phyloP scores from a whole-genome alignment of 2,797 vertebrate genomes.

The Alcedo atthis region DNA sequence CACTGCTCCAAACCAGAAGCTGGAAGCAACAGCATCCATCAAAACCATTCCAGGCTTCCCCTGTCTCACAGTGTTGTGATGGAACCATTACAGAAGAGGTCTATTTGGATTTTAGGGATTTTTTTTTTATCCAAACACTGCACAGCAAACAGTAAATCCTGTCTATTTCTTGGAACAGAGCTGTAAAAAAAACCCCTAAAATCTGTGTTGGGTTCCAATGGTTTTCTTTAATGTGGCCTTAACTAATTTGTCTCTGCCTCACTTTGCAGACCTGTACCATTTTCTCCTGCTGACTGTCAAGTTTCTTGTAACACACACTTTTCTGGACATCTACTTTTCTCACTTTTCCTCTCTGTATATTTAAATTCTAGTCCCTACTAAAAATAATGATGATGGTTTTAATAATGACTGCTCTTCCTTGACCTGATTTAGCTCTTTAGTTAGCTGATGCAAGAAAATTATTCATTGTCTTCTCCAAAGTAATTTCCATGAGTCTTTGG shows the following conservation, averaged over 20 bases:
- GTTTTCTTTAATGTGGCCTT: not conserved
- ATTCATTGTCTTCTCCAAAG: conserved; percentile 30
- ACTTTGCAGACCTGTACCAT: not conserved
- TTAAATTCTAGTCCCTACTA: not conserved
- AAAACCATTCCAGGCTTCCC: not conserved
- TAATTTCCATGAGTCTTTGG: conserved; percentile 4
- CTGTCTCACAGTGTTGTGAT: not conserved
- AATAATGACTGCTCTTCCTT: conserved; percentile 20
- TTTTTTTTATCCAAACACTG: not conserved
- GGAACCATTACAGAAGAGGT: not conserved
- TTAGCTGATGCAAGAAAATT: not conserved
- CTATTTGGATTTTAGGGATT: not conserved
- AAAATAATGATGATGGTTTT: conserved; percentile 22
- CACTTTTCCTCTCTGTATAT: not conserved
- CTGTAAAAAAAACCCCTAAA: not conserved
- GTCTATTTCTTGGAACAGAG: not conserved
- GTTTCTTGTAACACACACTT: not conserved
- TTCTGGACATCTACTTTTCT: not conserved
- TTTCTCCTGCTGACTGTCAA: not conserved
- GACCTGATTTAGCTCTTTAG: not conserved
- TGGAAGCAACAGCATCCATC: not conserved
- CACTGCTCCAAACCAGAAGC: conserved; percentile 29
- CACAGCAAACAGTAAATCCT: not conserved
- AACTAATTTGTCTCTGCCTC: not conserved
- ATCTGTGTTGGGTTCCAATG: not conserved